Evolutionary conservation across 2,113 vertebrate genomes (phyloP).

Genomic region (Gopherus evgoodei): DNA sequence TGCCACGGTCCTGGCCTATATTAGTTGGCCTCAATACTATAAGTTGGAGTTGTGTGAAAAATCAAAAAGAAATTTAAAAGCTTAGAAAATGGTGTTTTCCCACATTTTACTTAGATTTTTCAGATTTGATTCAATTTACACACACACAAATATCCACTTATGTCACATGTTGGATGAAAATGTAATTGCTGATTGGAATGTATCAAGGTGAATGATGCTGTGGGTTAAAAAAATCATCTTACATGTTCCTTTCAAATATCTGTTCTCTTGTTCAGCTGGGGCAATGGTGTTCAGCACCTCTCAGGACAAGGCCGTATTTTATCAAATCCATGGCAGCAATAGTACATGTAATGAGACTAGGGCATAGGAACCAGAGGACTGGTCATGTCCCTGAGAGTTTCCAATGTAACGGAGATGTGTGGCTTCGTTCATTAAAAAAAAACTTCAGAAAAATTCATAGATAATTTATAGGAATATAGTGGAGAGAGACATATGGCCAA

Average conservation of each 20-base stretch:
- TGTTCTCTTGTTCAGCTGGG: not conserved
- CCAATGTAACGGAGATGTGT: not conserved
- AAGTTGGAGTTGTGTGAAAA: accelerated
- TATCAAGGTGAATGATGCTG: not conserved
- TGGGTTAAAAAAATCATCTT: not conserved
- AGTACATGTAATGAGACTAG: not conserved
- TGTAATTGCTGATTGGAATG: not conserved
- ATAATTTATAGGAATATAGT: not conserved
- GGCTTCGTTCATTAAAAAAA: not conserved
- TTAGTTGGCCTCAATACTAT: conserved; percentile 28
- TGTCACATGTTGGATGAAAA: not conserved
- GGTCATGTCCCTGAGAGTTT: not conserved
- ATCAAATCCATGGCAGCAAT: not conserved
- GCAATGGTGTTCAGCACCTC: not conserved
- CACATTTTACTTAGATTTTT: not conserved
- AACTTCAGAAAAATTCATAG: not conserved
- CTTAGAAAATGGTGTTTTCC: not conserved
- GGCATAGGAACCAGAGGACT: not conserved
- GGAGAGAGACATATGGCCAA: not conserved
- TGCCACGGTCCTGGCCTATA: conserved; percentile 30
- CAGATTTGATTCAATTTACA: not conserved
- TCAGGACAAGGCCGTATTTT: not conserved
- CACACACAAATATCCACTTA: not conserved
- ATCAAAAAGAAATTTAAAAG: not conserved
- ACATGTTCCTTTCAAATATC: not conserved